phyloP scores from a whole-genome alignment of 1,140 invertebrate species.

The Sinonovacula constricta region DNA sequence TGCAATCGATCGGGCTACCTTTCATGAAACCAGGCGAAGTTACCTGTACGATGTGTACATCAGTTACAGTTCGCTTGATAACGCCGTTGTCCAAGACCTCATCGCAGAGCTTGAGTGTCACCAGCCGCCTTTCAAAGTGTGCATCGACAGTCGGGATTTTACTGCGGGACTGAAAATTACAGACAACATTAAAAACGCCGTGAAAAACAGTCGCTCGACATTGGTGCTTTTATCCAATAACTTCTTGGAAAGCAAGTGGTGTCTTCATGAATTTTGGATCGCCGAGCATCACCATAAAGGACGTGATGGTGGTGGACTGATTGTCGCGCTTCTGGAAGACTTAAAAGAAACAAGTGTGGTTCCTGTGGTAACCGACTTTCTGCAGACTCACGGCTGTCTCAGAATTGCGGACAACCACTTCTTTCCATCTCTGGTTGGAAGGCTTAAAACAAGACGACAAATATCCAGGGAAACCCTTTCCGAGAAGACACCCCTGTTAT shows the following conservation, averaged over 20 bases:
- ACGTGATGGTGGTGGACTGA: no score
- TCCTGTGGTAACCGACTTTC: no score
- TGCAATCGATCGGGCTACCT: neutral
- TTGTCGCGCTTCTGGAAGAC: no score
- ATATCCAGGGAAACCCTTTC: no score
- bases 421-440: no score
- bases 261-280: conserved; percentile 84
- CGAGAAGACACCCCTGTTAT: no score
- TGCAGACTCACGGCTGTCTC: no score
- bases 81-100: conserved; percentile 91
- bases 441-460: no score
- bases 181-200: conserved; percentile 82
- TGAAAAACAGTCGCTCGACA: conserved; percentile 82
- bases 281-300: no score
- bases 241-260: conserved; percentile 85
- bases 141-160: conserved; percentile 93
- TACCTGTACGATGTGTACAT: conserved; percentile 90
- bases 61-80: conserved; percentile 94
- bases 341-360: no score
- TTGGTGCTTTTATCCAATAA: conserved; percentile 83
- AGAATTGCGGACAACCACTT: no score
- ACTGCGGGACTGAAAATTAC: conserved; percentile 87
- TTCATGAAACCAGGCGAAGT: conserved; percentile 25
- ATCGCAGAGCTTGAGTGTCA: conserved; percentile 90
- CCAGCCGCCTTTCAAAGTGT: conserved; percentile 91